Evolutionary conservation across 2,113 vertebrate genomes (phyloP).

Genomic region (Hassar affinis): DNA sequence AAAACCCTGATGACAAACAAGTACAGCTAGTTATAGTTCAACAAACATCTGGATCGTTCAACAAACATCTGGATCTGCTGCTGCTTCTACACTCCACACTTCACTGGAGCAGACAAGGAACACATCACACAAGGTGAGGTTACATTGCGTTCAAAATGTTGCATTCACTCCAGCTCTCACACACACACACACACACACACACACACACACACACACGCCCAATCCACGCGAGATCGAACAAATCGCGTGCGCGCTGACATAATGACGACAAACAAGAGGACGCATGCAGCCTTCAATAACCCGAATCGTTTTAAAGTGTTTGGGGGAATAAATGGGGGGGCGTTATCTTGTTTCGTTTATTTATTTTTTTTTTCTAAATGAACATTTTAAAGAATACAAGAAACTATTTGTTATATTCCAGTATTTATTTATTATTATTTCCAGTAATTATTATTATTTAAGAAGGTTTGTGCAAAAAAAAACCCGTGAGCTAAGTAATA

Average conservation of each 20-base stretch:
- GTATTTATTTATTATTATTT: too few relatives aligned
- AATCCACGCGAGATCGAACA: constrained; percentile 45
- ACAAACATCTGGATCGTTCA: too few relatives aligned
- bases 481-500: too few relatives aligned
- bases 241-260: constrained; percentile 9
- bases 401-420: neutral
- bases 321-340: neutral
- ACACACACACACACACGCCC: neutral
- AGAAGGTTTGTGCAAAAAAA: neutral
- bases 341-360: too few relatives aligned
- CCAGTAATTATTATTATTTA: neutral
- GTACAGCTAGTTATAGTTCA: too few relatives aligned
- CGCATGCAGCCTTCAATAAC: neutral
- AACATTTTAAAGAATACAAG: neutral
- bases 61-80: neutral
- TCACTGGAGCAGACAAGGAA: neutral
- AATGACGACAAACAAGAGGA: constrained; percentile 35
- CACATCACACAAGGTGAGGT: too few relatives aligned
- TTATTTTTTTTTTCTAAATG: too few relatives aligned
- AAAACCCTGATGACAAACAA: constrained; percentile 3
- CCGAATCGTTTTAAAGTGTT: neutral
- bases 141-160: neutral
- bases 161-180: too few relatives aligned
- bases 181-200: neutral
- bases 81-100: neutral